These are phyloP conservation scores for Saguinus midas DNA, from an alignment of 2,113 vertebrate species.

Conservation along the genomic window DNA sequence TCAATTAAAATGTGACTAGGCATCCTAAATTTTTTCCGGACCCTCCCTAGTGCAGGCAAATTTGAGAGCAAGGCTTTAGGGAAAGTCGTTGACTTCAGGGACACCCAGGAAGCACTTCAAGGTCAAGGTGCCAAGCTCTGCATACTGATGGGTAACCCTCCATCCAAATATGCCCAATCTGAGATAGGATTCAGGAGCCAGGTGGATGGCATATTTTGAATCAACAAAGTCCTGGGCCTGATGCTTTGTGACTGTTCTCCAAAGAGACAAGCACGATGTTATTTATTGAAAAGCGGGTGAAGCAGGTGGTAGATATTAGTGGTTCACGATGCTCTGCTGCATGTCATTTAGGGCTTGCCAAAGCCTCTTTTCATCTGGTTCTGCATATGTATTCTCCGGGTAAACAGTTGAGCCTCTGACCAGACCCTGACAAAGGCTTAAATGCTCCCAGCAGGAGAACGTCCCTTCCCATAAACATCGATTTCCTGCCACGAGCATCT, in stretches of 20 bases:
- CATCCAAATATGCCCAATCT: neutral
- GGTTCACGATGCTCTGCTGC: neutral
- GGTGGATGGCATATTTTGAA: neutral
- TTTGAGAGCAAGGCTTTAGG: neutral
- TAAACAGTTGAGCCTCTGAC: neutral
- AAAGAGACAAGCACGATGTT: neutral
- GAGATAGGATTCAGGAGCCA: neutral
- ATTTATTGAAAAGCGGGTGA: neutral
- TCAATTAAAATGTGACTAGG: neutral
- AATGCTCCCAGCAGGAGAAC: neutral
- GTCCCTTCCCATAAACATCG: neutral
- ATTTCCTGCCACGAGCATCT: neutral
- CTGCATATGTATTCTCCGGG: neutral
- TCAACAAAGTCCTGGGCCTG: neutral
- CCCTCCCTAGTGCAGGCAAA: neutral
- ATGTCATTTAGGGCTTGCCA: neutral
- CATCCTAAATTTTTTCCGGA: neutral
- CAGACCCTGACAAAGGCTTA: neutral
- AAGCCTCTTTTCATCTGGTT: neutral
- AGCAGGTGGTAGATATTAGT: neutral
- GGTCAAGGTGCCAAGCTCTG: neutral
- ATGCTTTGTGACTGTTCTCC: neutral
- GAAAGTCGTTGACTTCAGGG: neutral
- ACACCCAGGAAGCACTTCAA: neutral
- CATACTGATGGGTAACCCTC: neutral